Percentiles rank a stretch among this genome's conserved stretches.
Conservation (phyloP, 2,888 invertebrate genomes). For the Allacma fusca region DNA sequence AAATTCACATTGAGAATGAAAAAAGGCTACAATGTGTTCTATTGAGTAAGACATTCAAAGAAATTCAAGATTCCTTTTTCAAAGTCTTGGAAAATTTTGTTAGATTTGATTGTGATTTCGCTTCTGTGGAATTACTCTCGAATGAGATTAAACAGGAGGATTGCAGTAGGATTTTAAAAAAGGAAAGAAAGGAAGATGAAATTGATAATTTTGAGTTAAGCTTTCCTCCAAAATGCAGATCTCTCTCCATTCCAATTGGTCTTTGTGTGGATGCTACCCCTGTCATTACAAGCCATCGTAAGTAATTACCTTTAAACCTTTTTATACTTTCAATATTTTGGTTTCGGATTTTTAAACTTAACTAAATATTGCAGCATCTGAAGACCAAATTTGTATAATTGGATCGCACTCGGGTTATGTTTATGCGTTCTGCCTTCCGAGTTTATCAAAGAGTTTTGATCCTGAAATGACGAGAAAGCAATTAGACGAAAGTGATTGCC, state of each 20-base stretch:
- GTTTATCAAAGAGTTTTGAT: background rate
- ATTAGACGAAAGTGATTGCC: background rate
- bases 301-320: background rate
- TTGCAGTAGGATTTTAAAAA: background rate
- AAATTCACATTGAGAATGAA: conserved; percentile 56
- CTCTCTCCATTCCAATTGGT: conserved; percentile 33
- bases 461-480: background rate
- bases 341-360: background rate
- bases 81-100: conserved; percentile 34
- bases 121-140: too few relatives aligned
- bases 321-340: too few relatives aligned
- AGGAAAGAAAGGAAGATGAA: too few relatives aligned
- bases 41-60: conserved; percentile 62
- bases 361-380: conserved; percentile 22
- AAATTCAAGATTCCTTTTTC: conserved; percentile 55
- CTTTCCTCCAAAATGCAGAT: background rate
- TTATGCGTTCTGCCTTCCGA: conserved; percentile 13
- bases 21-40: conserved; percentile 62
- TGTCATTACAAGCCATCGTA: background rate
- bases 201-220: background rate
- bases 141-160: background rate
- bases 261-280: conserved; percentile 50
- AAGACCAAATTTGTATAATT: conserved; percentile 28
- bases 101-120: conserved; percentile 23
- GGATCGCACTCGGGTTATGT: conserved; percentile 44